Evolutionary conservation across 2,113 vertebrate genomes (phyloP).

Genomic region (Sinosuthora webbiana): DNA sequence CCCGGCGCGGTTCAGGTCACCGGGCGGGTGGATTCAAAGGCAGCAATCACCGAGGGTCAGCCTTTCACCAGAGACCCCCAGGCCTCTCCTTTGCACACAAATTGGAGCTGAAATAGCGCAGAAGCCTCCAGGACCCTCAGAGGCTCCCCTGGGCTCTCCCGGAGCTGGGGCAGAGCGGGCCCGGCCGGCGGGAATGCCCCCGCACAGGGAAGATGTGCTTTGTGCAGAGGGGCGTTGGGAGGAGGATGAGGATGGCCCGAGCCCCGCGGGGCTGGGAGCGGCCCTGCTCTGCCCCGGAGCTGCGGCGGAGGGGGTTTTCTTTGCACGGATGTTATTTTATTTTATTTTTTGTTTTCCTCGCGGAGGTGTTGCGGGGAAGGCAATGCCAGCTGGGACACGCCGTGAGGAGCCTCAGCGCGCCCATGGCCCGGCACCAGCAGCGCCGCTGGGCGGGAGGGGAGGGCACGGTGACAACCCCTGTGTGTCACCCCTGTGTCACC

Average conservation of each 20-base stretch:
- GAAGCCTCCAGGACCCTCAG: too few species aligned
- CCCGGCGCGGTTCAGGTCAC: too few species aligned
- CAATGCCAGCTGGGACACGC: not conserved
- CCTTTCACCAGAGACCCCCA: too few species aligned
- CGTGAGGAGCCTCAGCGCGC: not conserved
- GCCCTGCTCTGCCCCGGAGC: not conserved
- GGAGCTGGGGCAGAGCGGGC: too few species aligned
- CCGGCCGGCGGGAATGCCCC: too few species aligned
- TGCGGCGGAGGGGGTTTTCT: not conserved
- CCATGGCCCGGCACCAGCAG: not conserved
- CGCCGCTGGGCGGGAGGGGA: rapidly evolving
- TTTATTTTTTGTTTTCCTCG: not conserved
- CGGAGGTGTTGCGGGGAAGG: not conserved
- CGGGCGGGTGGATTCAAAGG: too few species aligned
- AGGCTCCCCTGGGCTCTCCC: too few species aligned
- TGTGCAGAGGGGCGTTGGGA: too few species aligned
- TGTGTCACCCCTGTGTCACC: not conserved
- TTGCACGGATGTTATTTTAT: not conserved
- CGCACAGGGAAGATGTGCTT: too few species aligned
- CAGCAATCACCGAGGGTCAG: too few species aligned
- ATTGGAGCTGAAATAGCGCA: too few species aligned
- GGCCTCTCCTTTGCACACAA: too few species aligned
- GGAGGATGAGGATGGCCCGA: not conserved
- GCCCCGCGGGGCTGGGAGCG: not conserved
- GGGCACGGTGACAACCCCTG: not conserved